Conservation (phyloP, 92 coral and sea anemone species). For the Muricea muricata region DNA sequence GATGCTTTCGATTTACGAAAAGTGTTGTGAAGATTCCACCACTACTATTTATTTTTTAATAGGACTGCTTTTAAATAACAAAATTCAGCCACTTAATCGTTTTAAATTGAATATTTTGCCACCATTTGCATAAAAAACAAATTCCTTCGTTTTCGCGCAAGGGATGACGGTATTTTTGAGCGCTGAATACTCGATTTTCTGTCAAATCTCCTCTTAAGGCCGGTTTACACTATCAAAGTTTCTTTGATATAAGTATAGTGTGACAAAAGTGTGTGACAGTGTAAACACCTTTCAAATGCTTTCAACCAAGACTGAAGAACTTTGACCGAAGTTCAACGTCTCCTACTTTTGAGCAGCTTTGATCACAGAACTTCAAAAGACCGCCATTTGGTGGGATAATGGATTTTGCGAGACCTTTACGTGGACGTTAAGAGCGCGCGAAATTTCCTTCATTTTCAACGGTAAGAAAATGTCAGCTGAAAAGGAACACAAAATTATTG, state of each 20-base stretch:
- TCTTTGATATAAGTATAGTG: constrained; percentile 1
- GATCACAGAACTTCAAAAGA: constrained; percentile 1
- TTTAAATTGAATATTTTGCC: background rate
- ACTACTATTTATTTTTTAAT: background rate
- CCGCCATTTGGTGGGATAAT: background rate
- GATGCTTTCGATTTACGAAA: background rate
- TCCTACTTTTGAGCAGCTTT: too few species aligned
- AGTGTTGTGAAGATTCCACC: background rate
- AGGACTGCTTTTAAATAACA: background rate
- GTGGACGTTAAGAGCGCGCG: background rate
- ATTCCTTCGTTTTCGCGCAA: background rate
- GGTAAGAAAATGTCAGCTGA: background rate
- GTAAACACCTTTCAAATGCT: constrained; percentile 22
- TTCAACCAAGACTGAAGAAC: background rate
- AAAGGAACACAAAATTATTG: background rate
- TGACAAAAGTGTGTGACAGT: background rate
- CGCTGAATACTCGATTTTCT: background rate
- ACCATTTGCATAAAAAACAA: background rate
- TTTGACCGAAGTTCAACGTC: background rate
- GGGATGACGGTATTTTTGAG: background rate
- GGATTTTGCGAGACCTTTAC: constrained; percentile 5
- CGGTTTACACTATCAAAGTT: too few species aligned
- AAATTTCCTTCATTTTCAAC: background rate
- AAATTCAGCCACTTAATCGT: background rate
- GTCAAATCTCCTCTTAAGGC: background rate